Percentiles rank a stretch among this genome's conserved stretches.
phyloP scores from a whole-genome alignment of 92 coral and sea anemone species.

The Galaxea fascicularis region DNA sequence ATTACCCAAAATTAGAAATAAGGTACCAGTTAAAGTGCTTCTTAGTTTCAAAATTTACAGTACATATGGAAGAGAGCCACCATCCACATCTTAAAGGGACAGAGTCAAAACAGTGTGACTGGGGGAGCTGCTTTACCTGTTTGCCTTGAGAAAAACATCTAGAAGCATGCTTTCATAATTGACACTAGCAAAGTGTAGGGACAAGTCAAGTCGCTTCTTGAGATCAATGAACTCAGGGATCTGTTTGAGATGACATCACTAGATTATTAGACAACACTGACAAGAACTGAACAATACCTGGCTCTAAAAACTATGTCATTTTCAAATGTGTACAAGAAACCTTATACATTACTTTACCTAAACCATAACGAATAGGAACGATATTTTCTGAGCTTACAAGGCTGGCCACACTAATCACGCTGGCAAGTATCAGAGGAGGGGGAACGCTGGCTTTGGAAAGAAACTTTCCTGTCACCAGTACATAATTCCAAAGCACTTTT shows the following conservation, averaged over 20 bases:
- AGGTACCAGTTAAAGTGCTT: too few relatives aligned
- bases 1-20: too few relatives aligned
- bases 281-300: not conserved
- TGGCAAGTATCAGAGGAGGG: not conserved
- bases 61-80: not conserved
- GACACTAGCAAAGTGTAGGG: constrained; percentile 84
- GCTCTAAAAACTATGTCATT: not conserved
- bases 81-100: not conserved
- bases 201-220: constrained; percentile 77
- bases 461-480: not conserved
- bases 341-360: too few relatives aligned
- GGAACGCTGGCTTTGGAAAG: not conserved
- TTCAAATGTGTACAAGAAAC: too few relatives aligned
- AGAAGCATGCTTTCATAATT: constrained; percentile 84
- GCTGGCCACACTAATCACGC: not conserved
- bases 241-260: constrained; percentile 41
- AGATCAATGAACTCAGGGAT: constrained; percentile 88
- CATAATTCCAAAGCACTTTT: not conserved
- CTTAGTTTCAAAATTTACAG: not conserved
- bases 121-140: constrained; percentile 64
- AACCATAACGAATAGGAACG: too few relatives aligned
- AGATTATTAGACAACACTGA: not conserved
- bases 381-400: too few relatives aligned
- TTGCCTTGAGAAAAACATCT: constrained; percentile 79
- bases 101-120: too few relatives aligned